Evolutionary conservation across 1,140 invertebrate species (phyloP).

Genomic region (Orchesella cincta): DNA sequence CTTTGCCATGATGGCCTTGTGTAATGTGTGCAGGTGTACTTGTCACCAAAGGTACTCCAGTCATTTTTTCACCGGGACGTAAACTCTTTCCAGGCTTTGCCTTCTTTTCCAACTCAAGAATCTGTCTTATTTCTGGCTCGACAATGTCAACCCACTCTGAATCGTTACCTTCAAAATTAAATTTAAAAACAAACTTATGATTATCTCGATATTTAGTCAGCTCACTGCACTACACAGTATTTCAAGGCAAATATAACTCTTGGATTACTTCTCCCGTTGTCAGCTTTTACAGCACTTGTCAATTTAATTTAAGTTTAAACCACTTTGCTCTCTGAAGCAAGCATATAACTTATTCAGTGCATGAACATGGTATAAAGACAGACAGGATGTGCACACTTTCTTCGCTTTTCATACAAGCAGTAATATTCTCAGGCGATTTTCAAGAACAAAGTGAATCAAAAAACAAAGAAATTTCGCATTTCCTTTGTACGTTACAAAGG

Average conservation of each 20-base stretch:
- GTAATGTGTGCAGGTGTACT: conserved; percentile 6
- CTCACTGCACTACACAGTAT: too few species aligned
- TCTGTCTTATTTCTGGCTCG: conserved; percentile 75
- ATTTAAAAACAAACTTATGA: background rate
- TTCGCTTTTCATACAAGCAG: background rate
- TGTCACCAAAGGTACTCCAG: background rate
- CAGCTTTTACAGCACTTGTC: background rate
- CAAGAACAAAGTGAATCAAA: background rate
- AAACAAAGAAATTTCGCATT: conserved; percentile 19
- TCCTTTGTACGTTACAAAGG: background rate
- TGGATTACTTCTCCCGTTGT: too few species aligned
- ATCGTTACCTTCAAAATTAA: conserved; percentile 61
- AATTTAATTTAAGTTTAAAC: background rate
- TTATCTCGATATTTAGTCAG: background rate
- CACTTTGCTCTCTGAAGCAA: background rate
- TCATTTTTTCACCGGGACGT: background rate
- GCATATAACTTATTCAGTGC: background rate
- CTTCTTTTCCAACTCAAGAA: conserved; percentile 63
- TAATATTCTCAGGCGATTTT: background rate
- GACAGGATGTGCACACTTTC: background rate
- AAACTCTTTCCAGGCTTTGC: conserved; percentile 4
- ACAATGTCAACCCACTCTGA: conserved; percentile 82
- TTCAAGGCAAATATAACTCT: too few species aligned
- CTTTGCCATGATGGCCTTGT: background rate
- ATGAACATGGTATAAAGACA: background rate